phyloP scores from a whole-genome alignment of 2,888 invertebrate species.

The Camptogramma bilineatum region DNA sequence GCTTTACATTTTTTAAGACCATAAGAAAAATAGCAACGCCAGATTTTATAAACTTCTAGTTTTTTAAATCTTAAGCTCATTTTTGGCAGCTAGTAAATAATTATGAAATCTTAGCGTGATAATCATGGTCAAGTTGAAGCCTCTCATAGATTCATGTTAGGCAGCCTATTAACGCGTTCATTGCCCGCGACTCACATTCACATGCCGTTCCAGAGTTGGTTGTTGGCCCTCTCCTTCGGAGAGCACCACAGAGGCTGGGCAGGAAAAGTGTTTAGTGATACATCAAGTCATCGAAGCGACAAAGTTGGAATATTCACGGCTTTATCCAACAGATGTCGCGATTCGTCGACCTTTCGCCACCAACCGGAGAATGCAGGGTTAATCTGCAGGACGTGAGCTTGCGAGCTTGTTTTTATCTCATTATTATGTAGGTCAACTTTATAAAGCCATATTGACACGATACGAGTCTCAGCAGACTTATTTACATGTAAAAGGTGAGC shows the following conservation, averaged over 20 bases:
- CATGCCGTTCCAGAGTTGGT: too few relatives aligned
- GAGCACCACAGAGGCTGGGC: too few relatives aligned
- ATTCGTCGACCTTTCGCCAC: constrained; percentile 40
- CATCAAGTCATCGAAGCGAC: constrained; percentile 51
- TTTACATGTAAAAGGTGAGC: neutral
- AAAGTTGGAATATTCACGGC: constrained; percentile 66
- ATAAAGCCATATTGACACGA: constrained; percentile 18
- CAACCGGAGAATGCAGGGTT: constrained; percentile 24
- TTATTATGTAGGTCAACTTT: constrained; percentile 40
- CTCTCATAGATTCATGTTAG: too few relatives aligned
- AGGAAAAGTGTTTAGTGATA: constrained; percentile 36
- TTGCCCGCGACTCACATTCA: too few relatives aligned
- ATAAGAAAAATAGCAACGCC: too few relatives aligned
- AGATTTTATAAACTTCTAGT: too few relatives aligned
- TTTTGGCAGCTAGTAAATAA: too few relatives aligned
- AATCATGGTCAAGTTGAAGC: too few relatives aligned
- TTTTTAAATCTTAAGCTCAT: too few relatives aligned
- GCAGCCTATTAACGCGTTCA: neutral
- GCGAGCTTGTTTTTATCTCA: constrained; percentile 32
- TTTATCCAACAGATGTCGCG: constrained; percentile 59
- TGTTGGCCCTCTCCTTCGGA: too few relatives aligned
- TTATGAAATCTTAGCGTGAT: too few relatives aligned
- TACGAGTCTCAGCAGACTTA: neutral
- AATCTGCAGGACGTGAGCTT: constrained; percentile 27
- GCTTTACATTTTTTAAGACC: too few relatives aligned